phyloP scores from a whole-genome alignment of 2,113 vertebrate species.

The Paraplagusia blochii region DNA sequence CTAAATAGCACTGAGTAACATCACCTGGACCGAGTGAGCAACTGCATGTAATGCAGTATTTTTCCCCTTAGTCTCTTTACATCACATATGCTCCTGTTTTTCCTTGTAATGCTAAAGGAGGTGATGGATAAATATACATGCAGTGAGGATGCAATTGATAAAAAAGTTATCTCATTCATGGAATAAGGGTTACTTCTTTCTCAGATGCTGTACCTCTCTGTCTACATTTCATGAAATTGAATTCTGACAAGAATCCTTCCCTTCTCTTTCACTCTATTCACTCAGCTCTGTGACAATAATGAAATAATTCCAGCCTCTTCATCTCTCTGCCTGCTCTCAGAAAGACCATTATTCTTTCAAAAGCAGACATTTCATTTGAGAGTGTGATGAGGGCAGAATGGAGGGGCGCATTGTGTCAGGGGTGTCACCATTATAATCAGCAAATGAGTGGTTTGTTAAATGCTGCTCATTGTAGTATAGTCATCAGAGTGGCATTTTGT shows the following conservation, averaged over 20 bases:
- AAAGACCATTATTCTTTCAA: slow-evolving; percentile 5
- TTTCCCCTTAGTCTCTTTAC: not conserved
- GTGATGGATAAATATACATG: not conserved
- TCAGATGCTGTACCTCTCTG: not conserved
- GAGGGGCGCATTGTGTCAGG: not conserved
- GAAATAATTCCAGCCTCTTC: too few relatives aligned
- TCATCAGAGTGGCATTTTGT: slow-evolving; percentile 11
- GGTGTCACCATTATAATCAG: slow-evolving; percentile 34
- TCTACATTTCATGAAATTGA: slow-evolving; percentile 4
- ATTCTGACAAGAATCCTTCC: too few relatives aligned
- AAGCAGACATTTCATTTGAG: slow-evolving; percentile 23
- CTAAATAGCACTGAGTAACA: not conserved
- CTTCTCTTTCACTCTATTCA: too few relatives aligned
- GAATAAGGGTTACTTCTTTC: too few relatives aligned
- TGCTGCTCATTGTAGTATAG: slow-evolving; percentile 35
- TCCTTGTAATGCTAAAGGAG: not conserved
- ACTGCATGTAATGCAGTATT: too few relatives aligned
- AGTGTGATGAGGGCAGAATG: slow-evolving; percentile 4
- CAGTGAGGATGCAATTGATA: too few relatives aligned
- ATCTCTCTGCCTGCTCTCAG: too few relatives aligned
- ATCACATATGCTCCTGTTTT: not conserved
- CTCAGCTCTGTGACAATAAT: too few relatives aligned
- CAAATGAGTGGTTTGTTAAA: slow-evolving; percentile 35
- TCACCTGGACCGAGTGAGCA: not conserved
- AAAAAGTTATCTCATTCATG: too few relatives aligned